Evolutionary conservation across 2,888 invertebrate species (phyloP).

Genomic region (Macrosiphum euphorbiae): DNA sequence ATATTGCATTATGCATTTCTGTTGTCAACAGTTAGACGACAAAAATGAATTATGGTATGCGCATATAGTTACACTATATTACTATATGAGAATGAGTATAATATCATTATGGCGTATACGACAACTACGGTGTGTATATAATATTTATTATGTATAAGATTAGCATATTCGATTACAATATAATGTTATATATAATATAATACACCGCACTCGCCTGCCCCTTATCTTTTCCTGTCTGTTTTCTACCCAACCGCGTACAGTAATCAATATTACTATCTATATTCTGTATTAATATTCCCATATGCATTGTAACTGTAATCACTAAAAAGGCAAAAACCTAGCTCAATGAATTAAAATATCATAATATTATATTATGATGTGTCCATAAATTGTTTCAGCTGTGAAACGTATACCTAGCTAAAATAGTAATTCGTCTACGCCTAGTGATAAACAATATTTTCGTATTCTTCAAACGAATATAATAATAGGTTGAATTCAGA

Average conservation of each 20-base stretch:
- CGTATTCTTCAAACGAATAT: not conserved
- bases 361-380: not conserved
- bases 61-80: not conserved
- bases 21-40: not conserved
- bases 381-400: not conserved
- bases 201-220: not conserved
- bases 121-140: not conserved
- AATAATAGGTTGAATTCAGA: not conserved
- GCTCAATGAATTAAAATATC: not conserved
- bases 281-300: not conserved
- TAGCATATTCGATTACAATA: not conserved
- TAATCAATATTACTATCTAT: not conserved
- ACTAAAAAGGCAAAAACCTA: constrained; percentile 2
- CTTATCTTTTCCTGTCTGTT: not conserved
- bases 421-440: not conserved
- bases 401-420: not conserved
- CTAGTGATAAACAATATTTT: not conserved
- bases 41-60: not conserved
- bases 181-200: not conserved
- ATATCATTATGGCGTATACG: not conserved
- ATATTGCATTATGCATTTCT: constrained; percentile 24
- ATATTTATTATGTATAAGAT: not conserved
- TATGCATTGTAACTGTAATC: not conserved
- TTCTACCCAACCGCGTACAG: not conserved
- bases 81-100: not conserved